A percentile compares a stretch with the other conserved stretches of the same genome.
Conservation (phyloP, 2,888 invertebrate genomes). For the Oasisia sp. region DNA sequence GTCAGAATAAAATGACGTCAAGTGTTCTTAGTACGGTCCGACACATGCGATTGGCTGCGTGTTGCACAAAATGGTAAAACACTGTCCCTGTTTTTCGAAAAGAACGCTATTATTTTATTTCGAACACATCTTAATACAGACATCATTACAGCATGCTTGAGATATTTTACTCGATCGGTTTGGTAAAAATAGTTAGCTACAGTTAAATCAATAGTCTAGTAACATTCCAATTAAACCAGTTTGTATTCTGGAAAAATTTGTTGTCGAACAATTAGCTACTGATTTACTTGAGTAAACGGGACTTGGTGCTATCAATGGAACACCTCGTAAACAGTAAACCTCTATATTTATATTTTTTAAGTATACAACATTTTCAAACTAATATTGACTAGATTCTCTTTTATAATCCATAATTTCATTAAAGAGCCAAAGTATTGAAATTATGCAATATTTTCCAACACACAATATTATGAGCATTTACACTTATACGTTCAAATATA, state of each 20-base stretch:
- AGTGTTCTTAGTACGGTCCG: not conserved
- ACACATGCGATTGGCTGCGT: not conserved
- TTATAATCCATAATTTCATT: not conserved
- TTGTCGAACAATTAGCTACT: no score
- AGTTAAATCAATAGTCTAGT: no score
- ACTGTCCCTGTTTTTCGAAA: not conserved
- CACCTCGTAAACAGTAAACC: not conserved
- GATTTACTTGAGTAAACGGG: no score
- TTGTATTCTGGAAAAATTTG: no score
- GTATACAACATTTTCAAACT: not conserved
- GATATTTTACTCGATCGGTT: no score
- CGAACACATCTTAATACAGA: not conserved
- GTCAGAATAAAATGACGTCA: not conserved
- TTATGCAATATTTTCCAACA: not conserved
- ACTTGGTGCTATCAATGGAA: not conserved
- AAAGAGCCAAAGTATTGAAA: not conserved
- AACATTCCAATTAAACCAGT: no score
- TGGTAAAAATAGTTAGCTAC: no score
- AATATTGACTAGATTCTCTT: not conserved
- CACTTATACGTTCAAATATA: not conserved
- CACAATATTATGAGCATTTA: not conserved
- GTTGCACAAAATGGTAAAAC: not conserved
- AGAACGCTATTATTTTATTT: not conserved
- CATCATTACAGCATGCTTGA: not conserved
- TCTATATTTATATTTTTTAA: not conserved